These are phyloP conservation scores for Nebria salina DNA, from an alignment of 2,888 invertebrate genomes.

Conservation along the genomic window DNA sequence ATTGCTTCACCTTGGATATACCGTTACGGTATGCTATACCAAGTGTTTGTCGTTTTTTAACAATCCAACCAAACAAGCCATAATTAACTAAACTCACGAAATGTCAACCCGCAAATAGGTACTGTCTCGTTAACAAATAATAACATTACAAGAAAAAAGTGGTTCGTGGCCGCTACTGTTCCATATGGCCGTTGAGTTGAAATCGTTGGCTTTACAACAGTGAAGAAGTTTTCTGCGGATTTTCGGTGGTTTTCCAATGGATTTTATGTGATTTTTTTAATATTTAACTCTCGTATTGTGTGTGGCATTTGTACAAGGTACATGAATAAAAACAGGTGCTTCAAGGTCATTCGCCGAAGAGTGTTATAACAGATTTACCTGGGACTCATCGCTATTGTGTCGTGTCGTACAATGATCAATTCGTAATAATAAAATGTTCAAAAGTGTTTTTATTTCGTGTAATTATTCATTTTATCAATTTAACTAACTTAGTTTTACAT, in stretches of 20 bases:
- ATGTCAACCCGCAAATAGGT: slow-evolving; percentile 26
- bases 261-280: slow-evolving; percentile 8
- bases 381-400: not conserved
- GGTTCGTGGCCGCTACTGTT: slow-evolving; percentile 26
- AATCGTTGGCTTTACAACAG: not conserved
- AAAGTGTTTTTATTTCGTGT: not conserved
- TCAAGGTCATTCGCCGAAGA: slow-evolving; percentile 30
- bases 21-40: slow-evolving; percentile 41
- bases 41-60: slow-evolving; percentile 37
- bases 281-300: slow-evolving; percentile 7
- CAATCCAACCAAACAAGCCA: slow-evolving; percentile 5
- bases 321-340: slow-evolving; percentile 37
- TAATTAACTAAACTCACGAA: slow-evolving; percentile 40
- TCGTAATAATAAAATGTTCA: not conserved
- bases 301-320: slow-evolving; percentile 10
- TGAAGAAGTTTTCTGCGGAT: not conserved
- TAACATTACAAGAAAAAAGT: slow-evolving; percentile 21
- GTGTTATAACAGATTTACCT: not conserved
- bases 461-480: not conserved
- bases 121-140: slow-evolving; percentile 25
- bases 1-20: slow-evolving; percentile 43
- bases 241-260: not conserved
- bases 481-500: not conserved
- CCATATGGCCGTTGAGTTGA: slow-evolving; percentile 36
- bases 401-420: not conserved